Evolutionary conservation across 2,888 invertebrate genomes (phyloP).

Genomic region (Lithosia quadra): DNA sequence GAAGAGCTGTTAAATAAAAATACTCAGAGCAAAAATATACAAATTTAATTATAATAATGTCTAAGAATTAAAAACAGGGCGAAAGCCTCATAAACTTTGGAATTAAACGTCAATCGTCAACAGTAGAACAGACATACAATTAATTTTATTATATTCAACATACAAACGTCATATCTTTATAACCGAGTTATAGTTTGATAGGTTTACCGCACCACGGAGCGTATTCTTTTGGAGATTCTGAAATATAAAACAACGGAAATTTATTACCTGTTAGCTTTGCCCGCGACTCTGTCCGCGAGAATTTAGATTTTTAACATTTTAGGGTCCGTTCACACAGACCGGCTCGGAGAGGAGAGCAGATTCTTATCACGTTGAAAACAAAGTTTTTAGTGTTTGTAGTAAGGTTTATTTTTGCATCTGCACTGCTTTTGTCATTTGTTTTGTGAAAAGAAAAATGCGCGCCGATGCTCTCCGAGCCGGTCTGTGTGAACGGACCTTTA

Average conservation of each 20-base stretch:
- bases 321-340: too few species aligned
- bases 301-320: too few species aligned
- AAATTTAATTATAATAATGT: constrained; percentile 45
- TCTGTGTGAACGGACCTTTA: too few species aligned
- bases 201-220: constrained; percentile 88
- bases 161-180: constrained; percentile 79
- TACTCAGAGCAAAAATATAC: constrained; percentile 30
- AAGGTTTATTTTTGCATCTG: too few species aligned
- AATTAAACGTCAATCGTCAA: constrained; percentile 33
- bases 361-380: too few species aligned
- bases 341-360: too few species aligned
- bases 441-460: too few species aligned
- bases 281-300: too few species aligned
- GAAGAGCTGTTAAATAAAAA: constrained; percentile 20
- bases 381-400: too few species aligned
- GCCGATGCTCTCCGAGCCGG: too few species aligned
- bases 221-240: constrained; percentile 90
- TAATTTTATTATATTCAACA: constrained; percentile 46
- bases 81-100: constrained; percentile 45
- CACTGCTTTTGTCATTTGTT: too few species aligned
- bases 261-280: too few species aligned
- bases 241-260: constrained; percentile 52
- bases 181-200: constrained; percentile 88
- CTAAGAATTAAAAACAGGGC: constrained; percentile 40
- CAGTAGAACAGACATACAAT: constrained; percentile 33